Evolutionary conservation across 2,113 vertebrate genomes (phyloP).

Genomic region (Carassius carassius): DNA sequence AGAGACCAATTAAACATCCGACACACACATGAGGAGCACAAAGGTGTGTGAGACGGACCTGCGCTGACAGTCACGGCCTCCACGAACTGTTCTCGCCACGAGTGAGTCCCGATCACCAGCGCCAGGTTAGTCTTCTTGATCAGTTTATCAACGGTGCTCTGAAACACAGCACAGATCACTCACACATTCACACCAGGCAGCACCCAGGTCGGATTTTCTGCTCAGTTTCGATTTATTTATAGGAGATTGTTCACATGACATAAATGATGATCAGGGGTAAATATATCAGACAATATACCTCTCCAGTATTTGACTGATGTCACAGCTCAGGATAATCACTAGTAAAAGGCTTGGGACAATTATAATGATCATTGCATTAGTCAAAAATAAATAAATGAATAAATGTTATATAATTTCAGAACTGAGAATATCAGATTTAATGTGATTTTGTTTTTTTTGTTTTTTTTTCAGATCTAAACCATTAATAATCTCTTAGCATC

Average conservation of each 20-base stretch:
- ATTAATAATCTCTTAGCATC: neutral
- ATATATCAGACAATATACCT: neutral
- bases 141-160: slow-evolving; percentile 96
- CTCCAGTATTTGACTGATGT: neutral
- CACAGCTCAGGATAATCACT: neutral
- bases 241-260: neutral
- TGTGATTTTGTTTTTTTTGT: neutral
- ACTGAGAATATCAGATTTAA: neutral
- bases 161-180: slow-evolving; percentile 39
- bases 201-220: neutral
- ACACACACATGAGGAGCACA: neutral
- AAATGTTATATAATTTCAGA: neutral
- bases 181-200: neutral
- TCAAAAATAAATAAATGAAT: too few species aligned
- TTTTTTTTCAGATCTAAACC: neutral
- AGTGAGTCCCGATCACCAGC: slow-evolving; percentile 91
- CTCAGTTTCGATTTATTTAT: neutral
- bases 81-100: slow-evolving; percentile 93
- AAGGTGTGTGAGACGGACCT: slow-evolving; percentile 72
- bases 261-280: neutral
- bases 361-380: neutral
- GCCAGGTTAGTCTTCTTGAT: slow-evolving; percentile 97
- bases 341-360: neutral
- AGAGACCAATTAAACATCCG: neutral
- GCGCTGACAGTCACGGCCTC: slow-evolving; percentile 93